phyloP scores from a whole-genome alignment of 53 echinoderm and acorn worm genomes.

The Holothuria leucospilota region DNA sequence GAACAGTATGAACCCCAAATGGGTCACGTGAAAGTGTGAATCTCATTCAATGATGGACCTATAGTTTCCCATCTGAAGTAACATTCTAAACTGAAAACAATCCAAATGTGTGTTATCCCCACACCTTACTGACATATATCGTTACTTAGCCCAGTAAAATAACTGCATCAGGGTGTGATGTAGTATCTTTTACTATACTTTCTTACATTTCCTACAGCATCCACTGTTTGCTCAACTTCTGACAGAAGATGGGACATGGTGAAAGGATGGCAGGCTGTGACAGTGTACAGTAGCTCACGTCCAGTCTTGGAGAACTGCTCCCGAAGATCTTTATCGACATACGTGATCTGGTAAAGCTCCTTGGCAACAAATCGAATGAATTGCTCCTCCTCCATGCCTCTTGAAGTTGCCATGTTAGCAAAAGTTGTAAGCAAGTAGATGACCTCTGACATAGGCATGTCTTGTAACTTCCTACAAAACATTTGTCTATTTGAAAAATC shows the following conservation, averaged over 20 bases:
- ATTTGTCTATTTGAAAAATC: slow-evolving; percentile 29
- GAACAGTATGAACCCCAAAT: no score
- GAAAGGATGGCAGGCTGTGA: slow-evolving; percentile 89
- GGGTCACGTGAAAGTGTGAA: no score
- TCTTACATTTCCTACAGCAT: slow-evolving; percentile 45
- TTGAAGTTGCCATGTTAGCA: slow-evolving; percentile 87
- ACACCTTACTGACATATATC: no score
- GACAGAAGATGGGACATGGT: slow-evolving; percentile 75
- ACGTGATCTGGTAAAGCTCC: slow-evolving; percentile 93
- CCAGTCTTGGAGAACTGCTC: slow-evolving; percentile 91
- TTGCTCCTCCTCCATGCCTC: slow-evolving; percentile 63
- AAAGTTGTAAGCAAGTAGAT: slow-evolving; percentile 93
- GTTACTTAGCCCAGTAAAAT: no score
- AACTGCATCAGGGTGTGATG: no score
- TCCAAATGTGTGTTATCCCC: no score
- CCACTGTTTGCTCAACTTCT: slow-evolving; percentile 43
- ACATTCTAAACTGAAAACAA: no score
- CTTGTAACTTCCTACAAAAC: slow-evolving; percentile 79
- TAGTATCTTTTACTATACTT: not conserved
- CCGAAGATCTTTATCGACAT: slow-evolving; percentile 80
- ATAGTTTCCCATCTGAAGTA: no score
- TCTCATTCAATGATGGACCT: no score
- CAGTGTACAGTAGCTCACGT: slow-evolving; percentile 79
- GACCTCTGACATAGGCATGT: slow-evolving; percentile 96
- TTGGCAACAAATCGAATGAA: slow-evolving; percentile 75